Evolutionary conservation across 2,797 vertebrate species (phyloP).

Genomic region (Adrianichthys oophorus): DNA sequence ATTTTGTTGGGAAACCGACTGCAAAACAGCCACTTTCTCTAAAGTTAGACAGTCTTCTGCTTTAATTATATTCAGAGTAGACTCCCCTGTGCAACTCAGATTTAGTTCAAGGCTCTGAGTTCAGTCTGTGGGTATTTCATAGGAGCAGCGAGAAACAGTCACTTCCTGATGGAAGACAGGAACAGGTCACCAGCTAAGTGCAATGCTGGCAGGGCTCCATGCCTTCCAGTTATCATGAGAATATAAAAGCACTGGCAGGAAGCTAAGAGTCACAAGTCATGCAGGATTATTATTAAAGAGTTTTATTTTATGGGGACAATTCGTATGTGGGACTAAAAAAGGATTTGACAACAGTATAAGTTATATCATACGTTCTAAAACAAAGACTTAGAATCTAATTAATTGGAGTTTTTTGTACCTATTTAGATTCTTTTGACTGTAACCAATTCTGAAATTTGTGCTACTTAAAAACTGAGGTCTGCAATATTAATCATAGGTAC

Average conservation of each 20-base stretch:
- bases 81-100: slow-evolving; percentile 1
- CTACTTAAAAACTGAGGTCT: no score
- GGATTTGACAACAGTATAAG: no score
- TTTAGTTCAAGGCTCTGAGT: slow-evolving; percentile 1
- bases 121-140: slow-evolving; percentile 28
- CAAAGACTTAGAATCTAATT: no score
- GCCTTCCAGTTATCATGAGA: slow-evolving; percentile 13
- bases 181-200: slow-evolving; percentile 32
- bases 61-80: slow-evolving; percentile 20
- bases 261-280: no score
- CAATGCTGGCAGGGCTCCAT: slow-evolving; percentile 22
- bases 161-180: slow-evolving; percentile 8
- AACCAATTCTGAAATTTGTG: no score
- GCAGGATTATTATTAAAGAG: no score
- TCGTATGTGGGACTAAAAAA: no score
- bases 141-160: slow-evolving; percentile 16
- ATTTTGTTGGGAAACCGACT: background rate
- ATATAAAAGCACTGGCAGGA: background rate
- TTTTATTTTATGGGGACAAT: no score
- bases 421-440: no score
- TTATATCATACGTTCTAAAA: no score
- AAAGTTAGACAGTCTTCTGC: slow-evolving; percentile 3
- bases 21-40: background rate
- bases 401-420: no score
- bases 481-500: no score